phyloP scores from a whole-genome alignment of 1,140 invertebrate species.

The Drosophila sproati region DNA sequence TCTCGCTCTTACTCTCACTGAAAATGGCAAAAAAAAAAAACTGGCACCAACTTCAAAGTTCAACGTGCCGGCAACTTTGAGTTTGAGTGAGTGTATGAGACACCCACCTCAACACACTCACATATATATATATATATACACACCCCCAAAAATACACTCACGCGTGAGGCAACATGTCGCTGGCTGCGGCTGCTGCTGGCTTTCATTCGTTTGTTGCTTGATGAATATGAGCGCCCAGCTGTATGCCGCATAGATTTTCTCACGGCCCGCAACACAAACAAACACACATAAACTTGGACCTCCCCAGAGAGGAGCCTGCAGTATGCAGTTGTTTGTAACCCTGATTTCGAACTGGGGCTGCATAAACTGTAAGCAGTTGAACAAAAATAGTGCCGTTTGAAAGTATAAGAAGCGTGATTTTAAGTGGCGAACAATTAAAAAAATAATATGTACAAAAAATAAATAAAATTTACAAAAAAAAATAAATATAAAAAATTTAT shows the following conservation, averaged over 20 bases:
- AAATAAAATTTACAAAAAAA: too few species aligned
- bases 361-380: slow-evolving; percentile 1
- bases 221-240: slow-evolving; percentile 76
- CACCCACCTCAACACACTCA: slow-evolving; percentile 33
- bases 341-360: slow-evolving; percentile 7
- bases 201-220: slow-evolving; percentile 31
- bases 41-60: slow-evolving; percentile 54
- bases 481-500: too few species aligned
- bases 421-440: too few species aligned
- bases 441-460: too few species aligned
- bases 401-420: slow-evolving; percentile 3
- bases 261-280: slow-evolving; percentile 55
- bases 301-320: background rate
- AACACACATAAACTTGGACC: background rate
- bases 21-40: slow-evolving; percentile 1
- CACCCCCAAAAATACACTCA: slow-evolving; percentile 7
- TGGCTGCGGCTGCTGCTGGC: slow-evolving; percentile 5
- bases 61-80: slow-evolving; percentile 58
- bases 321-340: background rate
- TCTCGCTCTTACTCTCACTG: slow-evolving; percentile 25
- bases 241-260: slow-evolving; percentile 81
- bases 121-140: slow-evolving; percentile 6
- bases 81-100: slow-evolving; percentile 34
- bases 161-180: slow-evolving; percentile 36
- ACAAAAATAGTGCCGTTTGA: background rate